Base-by-base conservation (phyloP, 2,113 vertebrate species). In the Axis porcinus region DNA sequence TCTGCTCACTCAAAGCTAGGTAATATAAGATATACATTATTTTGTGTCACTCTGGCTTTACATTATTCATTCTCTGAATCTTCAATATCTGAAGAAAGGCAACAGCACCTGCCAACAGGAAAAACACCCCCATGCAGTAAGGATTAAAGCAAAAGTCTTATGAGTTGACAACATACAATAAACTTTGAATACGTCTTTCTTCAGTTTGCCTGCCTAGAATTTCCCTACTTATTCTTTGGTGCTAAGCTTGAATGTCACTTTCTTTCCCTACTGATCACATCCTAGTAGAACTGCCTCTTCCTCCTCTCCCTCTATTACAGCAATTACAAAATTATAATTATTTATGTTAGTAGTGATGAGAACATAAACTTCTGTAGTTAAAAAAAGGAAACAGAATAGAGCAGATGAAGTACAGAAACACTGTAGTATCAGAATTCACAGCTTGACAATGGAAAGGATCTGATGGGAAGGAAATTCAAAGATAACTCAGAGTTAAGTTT, bases 291-390 rank as follows among this genome's bases (percentile, higher is more conserved):
- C 4, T 64, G 9, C 62, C 89, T 89, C 76, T 78, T 33, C n/a
- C 67, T 86, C 43, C 54, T 67, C 60, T 60, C 81, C 40, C n/a
- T 96, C 78, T 76, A 60, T 28, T 70, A 64, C 3, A 92, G 79
- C 60, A 95, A 89, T 58, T 86, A 89, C 40, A 30, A 94, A 96
- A 91, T 87, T 95, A 33, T 78, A 92, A 95, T 79, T 91, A 91
- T 86, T 97, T 94, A 92, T 96, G 23, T 89, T 76, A 95, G 23
- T 67, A 36, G n/a, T 55, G 89, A 87, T 95, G 25, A 97, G 55
- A 96, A 89, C 36, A 67, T 93, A 47, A 95, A 86, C 33, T 50
- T 57, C 54, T 81, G 9, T 6, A n/a, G 43, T 91, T 52, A 52
- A 81, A 62, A 94, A 86, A 86, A 83, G 33, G 28, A 87, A 95